Base-by-base conservation (phyloP, 2,797 vertebrate genomes). In the Oophaga sylvatica region DNA sequence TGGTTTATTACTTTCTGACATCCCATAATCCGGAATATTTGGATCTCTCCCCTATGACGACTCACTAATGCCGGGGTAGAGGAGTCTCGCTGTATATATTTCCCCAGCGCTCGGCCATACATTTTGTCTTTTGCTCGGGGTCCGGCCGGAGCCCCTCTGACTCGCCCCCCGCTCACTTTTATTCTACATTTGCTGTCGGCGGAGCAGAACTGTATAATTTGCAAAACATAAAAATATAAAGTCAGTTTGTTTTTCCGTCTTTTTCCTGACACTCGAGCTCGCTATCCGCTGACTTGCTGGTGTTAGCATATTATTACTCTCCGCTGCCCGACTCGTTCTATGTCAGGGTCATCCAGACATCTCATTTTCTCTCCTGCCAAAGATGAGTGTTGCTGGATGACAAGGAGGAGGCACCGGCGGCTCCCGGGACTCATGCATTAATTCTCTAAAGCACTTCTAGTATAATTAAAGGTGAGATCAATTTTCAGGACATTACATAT, bases 151-250 rank as follows among this genome's bases (percentile, higher is more conserved):
- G 68, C 68, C 7, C 15, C 68, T 41, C 68, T 35, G 6, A 70
- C 68, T 71, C 68, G 31, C 68, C 35, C 35, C 41, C 68, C 68
- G 29, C 35, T 35, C 68, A 41, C 68, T 73, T 45, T 48, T 48
- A 45, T 73, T 73, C 20, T 45, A 19, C 71, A 73, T 45, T 73
- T 73, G 71, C 41, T 73, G 71, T 45, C 20, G 71, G 35, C 45
- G 71, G 71, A 73, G 71, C 35, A 41, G 71, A 73, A 45, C 35
- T 45, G 41, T 73, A 73, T 73, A 73, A 73, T 48, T 73, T 73
- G 31, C 9, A 48, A 73, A 7, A 45, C 35, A 73, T 73, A 73
- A 73, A 73, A 73, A 45, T 73, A 45, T 22, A 73, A 73, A 45
- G 45, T 45, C 41, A 48, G 41, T 76, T 71, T 76, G 73, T 35